Evolutionary conservation across 2,113 vertebrate species (phyloP), one percentile per base, ranked within the genome.

Genomic region (Ageneiosus marmoratus): DNA sequence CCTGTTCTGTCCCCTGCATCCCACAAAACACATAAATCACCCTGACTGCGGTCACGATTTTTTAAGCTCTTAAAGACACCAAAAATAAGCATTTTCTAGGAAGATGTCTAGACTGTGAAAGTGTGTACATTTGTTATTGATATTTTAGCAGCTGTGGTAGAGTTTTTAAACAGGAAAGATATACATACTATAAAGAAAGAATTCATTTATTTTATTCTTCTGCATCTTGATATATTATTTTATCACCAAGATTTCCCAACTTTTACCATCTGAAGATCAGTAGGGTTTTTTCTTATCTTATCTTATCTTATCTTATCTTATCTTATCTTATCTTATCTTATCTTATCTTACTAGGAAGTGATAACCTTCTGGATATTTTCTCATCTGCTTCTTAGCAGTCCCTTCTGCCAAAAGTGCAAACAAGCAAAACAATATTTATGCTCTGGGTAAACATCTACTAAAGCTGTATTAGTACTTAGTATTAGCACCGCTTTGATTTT

Each of bases 11-110:
- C 75, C 82, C 79, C 73, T 51, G 79, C 62, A 80, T 34, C 41
- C 65, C 58, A 79, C 80, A 90, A 90, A 87, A 88, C 86, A 90
- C 87, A 92, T 89, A 87, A 91, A 90, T 89, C 87, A 89, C 83
- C 83, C 83, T 48, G 65, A 76, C 76, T 34, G 84, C 67, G 76
- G 80, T 55, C 85, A 84, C 79, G 73, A 78, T 81, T 82, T 81
- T 70, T 78, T 76, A 55, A 74, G 78, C 80, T 56, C 69, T 84
- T 81, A 62, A 56, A 48, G 73, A 44, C 84, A 88, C 82, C 83
- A 87, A 46, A 75, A 82, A 76, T 50, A 75, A 32, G 18, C 27
- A 74, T 46, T 37, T 72, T 74, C 50, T 24, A 55, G 41, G 29
- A 74, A 51, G 63, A 70, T 11, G 77, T 72, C 58, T 58, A 37